A percentile compares a stretch with the other conserved stretches of the same genome.
Conservation (phyloP, 2,797 vertebrate species). For the Rhadinocentrus ornatus region DNA sequence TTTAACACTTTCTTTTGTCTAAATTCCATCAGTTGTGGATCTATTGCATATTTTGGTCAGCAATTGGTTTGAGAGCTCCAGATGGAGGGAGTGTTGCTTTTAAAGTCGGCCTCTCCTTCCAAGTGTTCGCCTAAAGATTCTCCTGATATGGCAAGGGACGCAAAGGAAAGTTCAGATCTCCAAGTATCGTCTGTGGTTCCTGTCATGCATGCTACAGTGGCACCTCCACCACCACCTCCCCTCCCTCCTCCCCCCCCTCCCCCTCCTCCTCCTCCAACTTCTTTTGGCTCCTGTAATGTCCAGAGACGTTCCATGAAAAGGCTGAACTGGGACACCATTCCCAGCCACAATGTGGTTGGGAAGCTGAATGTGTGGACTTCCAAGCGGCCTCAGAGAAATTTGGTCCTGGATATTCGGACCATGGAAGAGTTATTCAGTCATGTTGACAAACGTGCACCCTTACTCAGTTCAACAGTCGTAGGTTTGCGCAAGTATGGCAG, state of each 20-base stretch:
- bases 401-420: conserved; percentile 80
- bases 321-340: conserved; percentile 87
- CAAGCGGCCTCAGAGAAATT: conserved; percentile 67
- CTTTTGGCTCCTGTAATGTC: conserved; percentile 46
- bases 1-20: background rate
- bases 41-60: background rate
- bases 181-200: conserved; percentile 10
- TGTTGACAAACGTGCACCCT: conserved; percentile 59
- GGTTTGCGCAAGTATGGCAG: conserved; percentile 58
- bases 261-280: conserved; percentile 26
- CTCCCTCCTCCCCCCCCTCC: background rate
- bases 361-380: conserved; percentile 85
- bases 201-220: conserved; percentile 8
- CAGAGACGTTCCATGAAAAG: conserved; percentile 84
- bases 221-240: background rate
- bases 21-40: background rate
- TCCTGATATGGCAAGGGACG: conserved; percentile 1
- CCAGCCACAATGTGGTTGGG: conserved; percentile 82
- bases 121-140: conserved; percentile 28
- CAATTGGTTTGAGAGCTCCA: conserved; percentile 20
- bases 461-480: conserved; percentile 31
- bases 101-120: conserved; percentile 46
- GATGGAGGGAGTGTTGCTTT: conserved; percentile 71
- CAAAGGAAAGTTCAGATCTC: conserved; percentile 30
- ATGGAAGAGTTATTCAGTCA: conserved; percentile 88